Conservation (phyloP, 2,888 invertebrate species). For the Drosophila rellima region DNA sequence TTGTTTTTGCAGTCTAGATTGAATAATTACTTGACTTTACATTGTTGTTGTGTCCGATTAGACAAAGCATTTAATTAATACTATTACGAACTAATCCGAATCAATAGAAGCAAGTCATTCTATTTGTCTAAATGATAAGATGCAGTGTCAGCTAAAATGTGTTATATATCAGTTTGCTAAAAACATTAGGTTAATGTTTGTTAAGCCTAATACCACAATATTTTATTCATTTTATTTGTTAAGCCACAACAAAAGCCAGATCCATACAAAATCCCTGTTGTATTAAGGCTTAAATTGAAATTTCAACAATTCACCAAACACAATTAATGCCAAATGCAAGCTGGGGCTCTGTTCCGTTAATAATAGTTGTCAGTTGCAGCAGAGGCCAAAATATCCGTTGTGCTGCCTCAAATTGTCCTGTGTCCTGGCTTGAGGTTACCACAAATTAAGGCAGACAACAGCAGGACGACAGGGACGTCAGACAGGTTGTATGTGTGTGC, state of each 20-base stretch:
- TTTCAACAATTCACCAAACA: conserved; percentile 47
- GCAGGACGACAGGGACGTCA: conserved; percentile 34
- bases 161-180: not conserved
- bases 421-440: conserved; percentile 53
- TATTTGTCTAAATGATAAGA: conserved; percentile 65
- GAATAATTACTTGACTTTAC: conserved; percentile 43
- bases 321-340: conserved; percentile 60
- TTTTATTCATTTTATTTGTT: conserved; percentile 1
- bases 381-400: conserved; percentile 36
- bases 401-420: conserved; percentile 34
- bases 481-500: conserved; percentile 17
- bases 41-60: conserved; percentile 44
- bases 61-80: conserved; percentile 53
- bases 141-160: not conserved
- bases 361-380: conserved; percentile 72
- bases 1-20: conserved; percentile 46
- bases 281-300: conserved; percentile 24
- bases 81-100: conserved; percentile 23
- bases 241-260: not conserved
- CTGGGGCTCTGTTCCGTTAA: conserved; percentile 34
- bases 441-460: conserved; percentile 73
- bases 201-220: not conserved
- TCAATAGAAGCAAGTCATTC: conserved; percentile 59
- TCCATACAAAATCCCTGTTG: not conserved
- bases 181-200: conserved; percentile 5